Evolutionary conservation across 2,113 vertebrate species (phyloP), one percentile per base, ranked within the genome.

Genomic region (Enhydra lutris): DNA sequence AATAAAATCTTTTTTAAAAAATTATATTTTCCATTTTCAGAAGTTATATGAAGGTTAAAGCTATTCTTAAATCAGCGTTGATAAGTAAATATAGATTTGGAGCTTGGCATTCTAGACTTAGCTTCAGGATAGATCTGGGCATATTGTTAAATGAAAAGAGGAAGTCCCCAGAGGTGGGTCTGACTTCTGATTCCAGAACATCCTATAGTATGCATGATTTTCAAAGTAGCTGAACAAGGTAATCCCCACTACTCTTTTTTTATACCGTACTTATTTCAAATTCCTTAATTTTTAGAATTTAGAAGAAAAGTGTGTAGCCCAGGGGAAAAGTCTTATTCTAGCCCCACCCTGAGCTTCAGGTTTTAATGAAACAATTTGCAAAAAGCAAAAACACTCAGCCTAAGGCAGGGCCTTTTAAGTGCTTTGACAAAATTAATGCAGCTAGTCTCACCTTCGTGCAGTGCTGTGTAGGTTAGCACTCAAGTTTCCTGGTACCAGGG

Each of bases 221-320:
- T 94, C 61, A 83, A 12, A 76, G 47, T n/a, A 71, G 14, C 24
- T 69, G 1, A 83, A 73, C 36, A 93, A 89, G 29, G 24, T 87
- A 39, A 82, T 93, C 93, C 31, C 89, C 15, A 74, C 18, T 80
- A 18, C n/a, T 84, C 2, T 13, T 69, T 95, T 95, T 89, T 34
- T 2, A 4, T 88, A 67, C 65, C 21, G 10, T 39, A 55, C 31
- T 83, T 39, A 69, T 90, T 88, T 97, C 85, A 91, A 29, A 95
- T 86, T 90, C 65, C 42, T 87, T 91, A 71, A 29, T 24, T 88
- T 94, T 97, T 61, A 89, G 63, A 94, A 57, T 59, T 95, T 96
- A 91, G 42, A 91, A 82, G 45, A 67, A 91, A 96, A 92, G 14
- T 34, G 78, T 59, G 14, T 93, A 65, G 39, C 39, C 87, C 20